Percentiles rank a stretch among this genome's conserved stretches.
Conservation (phyloP, 2,113 vertebrate species). For the Perca fluviatilis region DNA sequence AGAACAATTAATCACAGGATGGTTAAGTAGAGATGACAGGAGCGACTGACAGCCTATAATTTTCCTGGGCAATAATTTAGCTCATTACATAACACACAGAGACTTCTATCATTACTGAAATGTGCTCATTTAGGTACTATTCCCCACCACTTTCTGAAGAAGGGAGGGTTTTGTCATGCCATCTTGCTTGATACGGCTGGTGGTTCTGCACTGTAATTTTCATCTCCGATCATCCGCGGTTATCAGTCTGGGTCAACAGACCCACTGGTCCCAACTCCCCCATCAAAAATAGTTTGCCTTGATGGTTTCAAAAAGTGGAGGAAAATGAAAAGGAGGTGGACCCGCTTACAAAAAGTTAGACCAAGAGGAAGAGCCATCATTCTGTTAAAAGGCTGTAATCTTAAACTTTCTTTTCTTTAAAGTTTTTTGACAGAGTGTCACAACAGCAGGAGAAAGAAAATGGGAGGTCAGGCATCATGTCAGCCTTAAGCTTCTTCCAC, state of each 20-base stretch:
- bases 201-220: constrained; percentile 67
- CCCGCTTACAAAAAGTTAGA: background rate
- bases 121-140: constrained; percentile 47
- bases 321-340: constrained; percentile 28
- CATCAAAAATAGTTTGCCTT: constrained; percentile 23
- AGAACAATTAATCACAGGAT: constrained; percentile 79
- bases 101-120: constrained; percentile 60
- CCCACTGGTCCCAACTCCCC: constrained; percentile 23
- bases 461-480: constrained; percentile 1
- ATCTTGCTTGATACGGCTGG: constrained; percentile 44
- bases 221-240: constrained; percentile 65
- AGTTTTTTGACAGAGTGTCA: constrained; percentile 8
- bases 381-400: constrained; percentile 49
- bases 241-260: constrained; percentile 68
- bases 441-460: constrained; percentile 7
- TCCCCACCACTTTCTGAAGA: constrained; percentile 30
- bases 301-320: constrained; percentile 3
- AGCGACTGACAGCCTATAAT: constrained; percentile 84
- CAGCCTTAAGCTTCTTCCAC: background rate
- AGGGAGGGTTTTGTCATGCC: constrained; percentile 47
- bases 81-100: constrained; percentile 79
- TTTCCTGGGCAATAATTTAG: constrained; percentile 84
- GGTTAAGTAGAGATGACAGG: constrained; percentile 69
- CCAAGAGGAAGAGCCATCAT: constrained; percentile 8
- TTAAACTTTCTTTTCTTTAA: constrained; percentile 33